Evolutionary conservation across 2,797 vertebrate genomes (phyloP).

Genomic region (Thamnophis elegans): DNA sequence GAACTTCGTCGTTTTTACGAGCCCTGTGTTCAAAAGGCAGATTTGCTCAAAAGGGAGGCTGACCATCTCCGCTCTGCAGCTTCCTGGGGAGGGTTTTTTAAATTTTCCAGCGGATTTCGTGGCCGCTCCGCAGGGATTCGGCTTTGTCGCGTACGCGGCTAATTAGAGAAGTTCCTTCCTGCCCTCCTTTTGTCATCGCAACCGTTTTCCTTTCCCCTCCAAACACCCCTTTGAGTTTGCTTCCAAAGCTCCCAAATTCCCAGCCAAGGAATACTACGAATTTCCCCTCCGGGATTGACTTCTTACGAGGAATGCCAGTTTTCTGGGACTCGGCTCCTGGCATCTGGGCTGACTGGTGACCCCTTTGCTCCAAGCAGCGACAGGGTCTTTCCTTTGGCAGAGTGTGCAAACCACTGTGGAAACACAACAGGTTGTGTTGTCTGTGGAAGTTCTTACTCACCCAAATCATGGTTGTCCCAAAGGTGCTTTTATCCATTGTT

Average conservation of each 20-base stretch:
- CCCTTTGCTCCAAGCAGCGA: background rate
- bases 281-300: no score
- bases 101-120: background rate
- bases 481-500: background rate
- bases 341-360: background rate
- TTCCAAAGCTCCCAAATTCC: background rate
- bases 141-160: background rate
- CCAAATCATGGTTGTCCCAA: background rate
- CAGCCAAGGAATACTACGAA: background rate
- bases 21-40: background rate
- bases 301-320: background rate
- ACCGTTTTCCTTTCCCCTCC: background rate
- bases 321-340: background rate
- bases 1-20: fast-evolving
- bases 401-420: background rate
- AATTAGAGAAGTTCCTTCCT: constrained; percentile 27
- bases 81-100: background rate
- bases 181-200: background rate
- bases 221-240: background rate
- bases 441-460: background rate
- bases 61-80: no score
- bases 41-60: background rate
- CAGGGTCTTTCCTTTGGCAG: background rate
- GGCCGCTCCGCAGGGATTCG: background rate
- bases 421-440: no score